Base-by-base conservation (phyloP, 2,113 vertebrate genomes). In the Uria lomvia region DNA sequence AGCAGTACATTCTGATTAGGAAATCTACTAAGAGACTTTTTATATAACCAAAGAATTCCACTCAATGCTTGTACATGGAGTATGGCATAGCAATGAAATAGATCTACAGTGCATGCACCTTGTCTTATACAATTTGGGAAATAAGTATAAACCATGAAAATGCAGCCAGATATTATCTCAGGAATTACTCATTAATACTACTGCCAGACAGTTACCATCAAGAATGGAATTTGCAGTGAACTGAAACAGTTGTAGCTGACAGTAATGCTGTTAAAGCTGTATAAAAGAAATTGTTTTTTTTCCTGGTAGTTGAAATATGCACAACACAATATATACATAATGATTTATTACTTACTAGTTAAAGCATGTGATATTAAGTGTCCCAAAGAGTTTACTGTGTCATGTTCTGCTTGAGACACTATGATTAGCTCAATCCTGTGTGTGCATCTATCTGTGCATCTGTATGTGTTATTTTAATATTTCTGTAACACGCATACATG, bases 271-370 rank as follows among this genome's bases (percentile, higher is more conserved):
- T 73, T 81, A 77, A 90, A 43, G 21, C 30, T 83, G 8, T 59
- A 24, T 47, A 71, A 90, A 83, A 68, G 8, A 10, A 9, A 52
- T 32, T 12, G 12, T 34, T 26, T 45, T 47, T 59, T 36, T 68
- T 50, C 23, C 50, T 65, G 32, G 59, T 62, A 72, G 38, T 73
- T 72, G 68, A 63, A 89, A 87, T 34, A 21, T 42, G 32, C 7
- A 92, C 40, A 45, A 20, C 15, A 67, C 19, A 75, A 76, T 84
- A 74, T 19, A 36, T 42, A 75, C 60, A 55, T 52, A 93, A 50
- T 34, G 36, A 93, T 88, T 96, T 85, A 91, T 58, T 60, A 26
- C 66, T 96, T 88, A 52, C 26, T 92, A 92, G 73, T 65, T 93
- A 86, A 90, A 97, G 47, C 68, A 86, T 86, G n/a, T 32, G 63